Base-by-base conservation (phyloP, 2,113 vertebrate genomes). In the Bujurquina vittata region DNA sequence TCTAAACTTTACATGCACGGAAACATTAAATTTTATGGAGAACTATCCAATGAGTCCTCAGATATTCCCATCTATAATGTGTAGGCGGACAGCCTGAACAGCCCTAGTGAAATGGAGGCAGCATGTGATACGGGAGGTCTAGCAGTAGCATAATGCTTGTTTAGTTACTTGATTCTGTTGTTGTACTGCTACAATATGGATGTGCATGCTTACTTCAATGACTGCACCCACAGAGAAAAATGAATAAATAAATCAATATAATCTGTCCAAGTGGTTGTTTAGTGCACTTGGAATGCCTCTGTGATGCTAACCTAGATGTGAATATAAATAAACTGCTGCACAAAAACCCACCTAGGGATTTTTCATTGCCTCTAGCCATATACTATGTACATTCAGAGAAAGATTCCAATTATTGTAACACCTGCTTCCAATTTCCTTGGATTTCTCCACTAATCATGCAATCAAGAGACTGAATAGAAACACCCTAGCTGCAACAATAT, bases 301-400 rank as follows among this genome's bases (percentile, higher is more conserved):
- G 15, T 61, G 75, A 91, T 65, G 60, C 65, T 89, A 81, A 85
- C 81, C 85, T 87, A 84, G 59, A 86, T 85, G 58, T 77, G 52
- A 91, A 82, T 87, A 84, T 83, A 90, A 91, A 88, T 83, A 82
- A 91, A 83, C 57, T 56, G 22, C 23, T 46, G 37, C 22, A 79
- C 29, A 61, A 72, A 67, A 59, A 29, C 7, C 37, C 75, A 80
- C 18, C 65, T 46, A 61, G 80, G 73, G 65, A 62, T 57, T 75
- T 67, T 59, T 63, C 20, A 76, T 76, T 52, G 89, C 74, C 84
- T 88, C 18, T 12, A 77, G 83, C 61, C 46, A 83, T 58, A 62
- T 33, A 43, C 17, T 1, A 18, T 7, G 73, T 67, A 61, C 59
- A 85, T 83, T 86, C 82, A 57, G 54, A 80, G 59, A 79, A 10